These are phyloP conservation scores for Plutella xylostella DNA, from an alignment of 2,888 invertebrate genomes.

Conservation along the genomic window DNA sequence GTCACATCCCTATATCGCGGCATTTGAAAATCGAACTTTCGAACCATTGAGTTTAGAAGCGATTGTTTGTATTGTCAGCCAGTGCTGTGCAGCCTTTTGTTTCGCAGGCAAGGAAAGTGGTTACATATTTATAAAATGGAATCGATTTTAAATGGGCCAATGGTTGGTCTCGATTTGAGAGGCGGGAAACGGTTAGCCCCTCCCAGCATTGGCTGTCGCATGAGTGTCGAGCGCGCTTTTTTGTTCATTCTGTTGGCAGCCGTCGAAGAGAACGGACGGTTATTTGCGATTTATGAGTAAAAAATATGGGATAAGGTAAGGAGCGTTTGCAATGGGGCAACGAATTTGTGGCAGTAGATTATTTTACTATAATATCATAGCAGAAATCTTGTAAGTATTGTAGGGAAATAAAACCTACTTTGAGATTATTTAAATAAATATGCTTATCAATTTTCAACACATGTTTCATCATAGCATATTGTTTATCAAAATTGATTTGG, in stretches of 20 bases:
- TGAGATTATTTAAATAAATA: too few species aligned
- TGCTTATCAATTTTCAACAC: too few species aligned
- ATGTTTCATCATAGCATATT: too few species aligned
- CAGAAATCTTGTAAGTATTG: too few species aligned
- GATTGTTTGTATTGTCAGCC: conserved; percentile 15
- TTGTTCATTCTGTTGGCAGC: conserved; percentile 55
- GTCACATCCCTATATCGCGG: conserved; percentile 28
- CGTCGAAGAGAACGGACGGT: conserved; percentile 21
- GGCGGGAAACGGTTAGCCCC: conserved; percentile 52
- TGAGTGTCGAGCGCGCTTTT: conserved; percentile 50
- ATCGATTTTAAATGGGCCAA: conserved; percentile 69
- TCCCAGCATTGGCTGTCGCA: conserved; percentile 53
- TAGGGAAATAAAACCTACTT: too few species aligned
- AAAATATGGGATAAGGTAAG: too few species aligned
- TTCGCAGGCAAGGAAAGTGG: conserved; percentile 45
- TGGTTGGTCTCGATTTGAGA: conserved; percentile 43
- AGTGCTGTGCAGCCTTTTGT: conserved; percentile 23
- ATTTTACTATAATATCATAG: too few species aligned
- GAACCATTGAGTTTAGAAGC: conserved; percentile 15
- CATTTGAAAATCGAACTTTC: conserved; percentile 26
- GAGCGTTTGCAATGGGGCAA: too few species aligned
- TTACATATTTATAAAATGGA: conserved; percentile 70
- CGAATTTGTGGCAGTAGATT: too few species aligned
- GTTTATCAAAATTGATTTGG: too few species aligned
- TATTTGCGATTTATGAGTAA: neutral